Conservation (phyloP, 2,888 invertebrate species). For the Pristionchus arcanus region DNA sequence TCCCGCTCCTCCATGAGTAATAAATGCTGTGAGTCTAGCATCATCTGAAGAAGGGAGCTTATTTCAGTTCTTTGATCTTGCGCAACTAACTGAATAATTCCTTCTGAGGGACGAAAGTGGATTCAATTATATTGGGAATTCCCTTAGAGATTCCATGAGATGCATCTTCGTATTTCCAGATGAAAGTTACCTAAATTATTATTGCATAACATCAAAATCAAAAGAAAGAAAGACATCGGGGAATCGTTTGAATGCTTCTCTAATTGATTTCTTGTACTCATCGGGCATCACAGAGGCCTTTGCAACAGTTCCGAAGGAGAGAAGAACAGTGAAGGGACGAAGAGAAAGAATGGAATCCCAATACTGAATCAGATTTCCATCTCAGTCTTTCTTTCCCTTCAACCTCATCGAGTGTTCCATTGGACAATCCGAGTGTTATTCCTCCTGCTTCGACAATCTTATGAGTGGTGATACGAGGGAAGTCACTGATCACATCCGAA, state of each 20-base stretch:
- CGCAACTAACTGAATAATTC: conserved; percentile 47
- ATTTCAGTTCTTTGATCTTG: background rate
- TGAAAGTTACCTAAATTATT: conserved; percentile 51
- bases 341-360: conserved; percentile 13
- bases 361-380: background rate
- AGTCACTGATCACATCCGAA: conserved; percentile 40
- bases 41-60: conserved; percentile 49
- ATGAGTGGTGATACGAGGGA: conserved; percentile 28
- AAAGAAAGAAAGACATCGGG: background rate
- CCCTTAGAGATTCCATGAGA: conserved; percentile 44
- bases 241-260: conserved; percentile 54
- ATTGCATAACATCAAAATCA: background rate
- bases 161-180: conserved; percentile 55
- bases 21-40: conserved; percentile 24
- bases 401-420: background rate
- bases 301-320: conserved; percentile 52
- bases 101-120: conserved; percentile 56
- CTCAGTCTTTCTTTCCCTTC: background rate
- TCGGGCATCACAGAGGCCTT: conserved; percentile 8
- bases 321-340: conserved; percentile 37
- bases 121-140: conserved; percentile 44
- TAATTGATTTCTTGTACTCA: conserved; percentile 44
- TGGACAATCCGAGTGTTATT: background rate
- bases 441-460: conserved; percentile 44
- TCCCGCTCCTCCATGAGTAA: conserved; percentile 40